Percentiles rank a stretch among this genome's conserved stretches.
phyloP scores from a whole-genome alignment of 1,140 invertebrate genomes.

The Latrodectus geometricus region DNA sequence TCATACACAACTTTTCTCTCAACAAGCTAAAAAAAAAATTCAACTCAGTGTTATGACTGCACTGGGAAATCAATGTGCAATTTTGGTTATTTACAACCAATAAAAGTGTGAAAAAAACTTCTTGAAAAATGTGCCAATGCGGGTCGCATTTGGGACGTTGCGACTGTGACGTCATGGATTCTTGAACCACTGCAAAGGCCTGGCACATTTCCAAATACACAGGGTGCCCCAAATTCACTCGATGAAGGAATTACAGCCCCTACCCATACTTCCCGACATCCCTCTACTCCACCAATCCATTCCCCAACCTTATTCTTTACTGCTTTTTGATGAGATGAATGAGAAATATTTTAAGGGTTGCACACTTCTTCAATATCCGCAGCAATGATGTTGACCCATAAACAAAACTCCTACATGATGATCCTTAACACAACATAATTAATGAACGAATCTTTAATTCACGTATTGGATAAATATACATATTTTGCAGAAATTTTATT shows the following conservation, averaged over 20 bases:
- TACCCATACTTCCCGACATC: slow-evolving; percentile 8
- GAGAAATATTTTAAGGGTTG: slow-evolving; percentile 8
- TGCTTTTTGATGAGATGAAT: slow-evolving; percentile 29
- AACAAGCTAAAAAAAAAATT: no score
- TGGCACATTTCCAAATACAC: slow-evolving; percentile 54
- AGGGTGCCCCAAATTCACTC: slow-evolving; percentile 45
- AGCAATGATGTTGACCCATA: not conserved
- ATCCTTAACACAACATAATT: not conserved
- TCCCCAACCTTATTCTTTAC: slow-evolving; percentile 1
- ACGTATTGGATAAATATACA: no score
- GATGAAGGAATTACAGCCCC: slow-evolving; percentile 38
- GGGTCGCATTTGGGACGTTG: slow-evolving; percentile 47
- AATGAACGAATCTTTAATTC: no score
- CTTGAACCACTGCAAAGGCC: slow-evolving; percentile 54
- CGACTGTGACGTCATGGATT: slow-evolving; percentile 52
- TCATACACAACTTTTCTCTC: no score
- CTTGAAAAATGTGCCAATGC: slow-evolving; percentile 53
- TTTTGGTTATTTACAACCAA: slow-evolving; percentile 33
- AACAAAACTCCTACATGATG: not conserved
- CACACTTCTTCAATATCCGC: not conserved
- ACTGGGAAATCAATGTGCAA: not conserved
- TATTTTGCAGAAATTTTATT: no score
- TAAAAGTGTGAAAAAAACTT: slow-evolving; percentile 38
- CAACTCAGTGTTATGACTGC: no score
- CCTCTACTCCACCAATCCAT: not conserved